Evolutionary conservation across 2,888 invertebrate genomes (phyloP), one percentile per base, ranked within the genome.

Genomic region (Lasioglossum marginatum): DNA sequence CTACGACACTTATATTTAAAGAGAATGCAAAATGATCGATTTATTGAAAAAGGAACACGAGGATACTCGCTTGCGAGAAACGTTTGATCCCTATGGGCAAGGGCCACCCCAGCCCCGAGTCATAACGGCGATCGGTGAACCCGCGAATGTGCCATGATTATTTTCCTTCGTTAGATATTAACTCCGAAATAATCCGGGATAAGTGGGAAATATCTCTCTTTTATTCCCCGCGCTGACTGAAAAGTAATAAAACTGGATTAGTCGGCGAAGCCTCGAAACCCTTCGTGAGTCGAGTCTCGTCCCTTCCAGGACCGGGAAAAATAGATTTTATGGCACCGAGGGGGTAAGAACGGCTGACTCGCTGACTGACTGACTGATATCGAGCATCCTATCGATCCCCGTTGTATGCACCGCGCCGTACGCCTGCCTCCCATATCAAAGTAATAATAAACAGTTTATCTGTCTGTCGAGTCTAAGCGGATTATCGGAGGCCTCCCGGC

Each of bases 391-490:
- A 74, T 63, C 87, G 68, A 77, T 48, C 57, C 57, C 8, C 27
- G 27, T 27, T 52, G 76, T 78, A 31, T 66, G 27, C 23, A 31
- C 63, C 31, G 71, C 23, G 63, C 16, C 14, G 19, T 34, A 31
- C 63, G 68, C n/a, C 68, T 40, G 75, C n/a, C 81, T 70, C 82
- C 27, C 71, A 40, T 40, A 76, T 76, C 89, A 88, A 88, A 92
- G 92, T 91, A 93, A 93, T 93, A 93, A 93, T 92, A 93, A 93
- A 93, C 93, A 92, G 92, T 93, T 93, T 93, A 93, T 93, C 93
- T 88, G 88, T 90, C 86, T 82, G 89, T 82, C 86, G 89, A 89
- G 86, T 73, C 63, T 89, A 90, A 91, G 92, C 91, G 92, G 93
- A 93, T 93, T 93, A 93, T 90, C 89, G 86, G 77, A 75, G 79